Percentiles rank a stretch among this genome's conserved stretches.
phyloP scores from a whole-genome alignment of 2,888 invertebrate genomes.

The Julus scanicus region DNA sequence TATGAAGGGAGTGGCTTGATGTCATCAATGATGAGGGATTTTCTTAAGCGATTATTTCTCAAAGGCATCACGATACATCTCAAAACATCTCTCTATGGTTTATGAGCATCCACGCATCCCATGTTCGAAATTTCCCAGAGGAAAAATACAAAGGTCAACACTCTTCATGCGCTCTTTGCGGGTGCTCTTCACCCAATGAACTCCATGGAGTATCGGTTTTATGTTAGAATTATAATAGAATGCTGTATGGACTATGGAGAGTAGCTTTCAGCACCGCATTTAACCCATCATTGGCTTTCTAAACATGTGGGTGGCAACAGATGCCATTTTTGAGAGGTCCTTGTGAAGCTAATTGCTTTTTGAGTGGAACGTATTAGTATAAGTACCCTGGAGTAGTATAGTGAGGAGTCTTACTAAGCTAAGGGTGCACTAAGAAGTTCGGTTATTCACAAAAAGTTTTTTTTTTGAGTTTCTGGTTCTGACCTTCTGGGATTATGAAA shows the following conservation, averaged over 20 bases:
- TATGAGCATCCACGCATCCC: background rate
- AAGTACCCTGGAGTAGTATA: too few relatives aligned
- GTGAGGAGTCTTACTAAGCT: too few relatives aligned
- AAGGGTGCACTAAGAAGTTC: too few relatives aligned
- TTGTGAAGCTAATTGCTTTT: background rate
- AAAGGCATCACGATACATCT: background rate
- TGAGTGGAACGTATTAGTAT: too few relatives aligned
- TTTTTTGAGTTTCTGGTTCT: too few relatives aligned
- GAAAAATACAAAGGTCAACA: background rate
- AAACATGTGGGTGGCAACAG: background rate
- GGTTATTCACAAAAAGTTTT: too few relatives aligned
- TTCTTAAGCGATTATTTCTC: conserved; percentile 31
- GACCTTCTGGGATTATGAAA: too few relatives aligned
- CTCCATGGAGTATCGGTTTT: background rate
- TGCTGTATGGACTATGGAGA: background rate
- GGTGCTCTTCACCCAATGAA: conserved; percentile 28
- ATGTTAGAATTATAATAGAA: background rate
- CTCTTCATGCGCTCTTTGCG: background rate
- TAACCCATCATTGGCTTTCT: background rate
- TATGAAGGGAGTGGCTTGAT: background rate
- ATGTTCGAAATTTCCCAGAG: background rate
- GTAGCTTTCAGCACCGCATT: background rate
- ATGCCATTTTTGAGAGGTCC: background rate
- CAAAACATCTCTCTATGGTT: background rate
- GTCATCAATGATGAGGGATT: background rate